Conservation (phyloP, 2,797 vertebrate species). For the Enteromius radiatus region DNA sequence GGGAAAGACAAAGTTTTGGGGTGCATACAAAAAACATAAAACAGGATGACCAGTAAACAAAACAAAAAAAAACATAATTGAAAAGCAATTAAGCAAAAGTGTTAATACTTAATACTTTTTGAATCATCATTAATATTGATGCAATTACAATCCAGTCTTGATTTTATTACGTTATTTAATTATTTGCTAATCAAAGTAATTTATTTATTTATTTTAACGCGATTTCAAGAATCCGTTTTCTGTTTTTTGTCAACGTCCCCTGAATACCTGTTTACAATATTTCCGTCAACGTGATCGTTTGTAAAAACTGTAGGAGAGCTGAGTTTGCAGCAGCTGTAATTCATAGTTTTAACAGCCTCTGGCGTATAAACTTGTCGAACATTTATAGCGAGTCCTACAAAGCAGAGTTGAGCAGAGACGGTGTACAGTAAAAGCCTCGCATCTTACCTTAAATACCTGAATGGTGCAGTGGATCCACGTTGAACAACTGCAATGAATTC, state of each 20-base stretch:
- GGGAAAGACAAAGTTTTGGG: background rate
- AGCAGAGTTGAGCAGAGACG: slow-evolving; percentile 12
- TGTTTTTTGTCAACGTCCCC: background rate
- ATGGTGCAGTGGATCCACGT: slow-evolving; percentile 52
- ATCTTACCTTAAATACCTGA: slow-evolving; percentile 54
- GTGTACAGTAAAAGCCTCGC: slow-evolving; percentile 17
- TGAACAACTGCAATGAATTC: slow-evolving; percentile 54
- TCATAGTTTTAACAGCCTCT: slow-evolving; percentile 40
- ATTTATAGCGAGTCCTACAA: slow-evolving; percentile 19
- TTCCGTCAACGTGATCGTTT: slow-evolving; percentile 13
- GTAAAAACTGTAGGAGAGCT: slow-evolving; percentile 21
- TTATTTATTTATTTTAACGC: background rate
- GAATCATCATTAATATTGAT: background rate
- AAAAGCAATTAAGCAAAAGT: background rate
- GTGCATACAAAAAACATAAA: background rate
- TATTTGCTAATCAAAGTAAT: background rate
- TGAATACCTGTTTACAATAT: slow-evolving; percentile 2
- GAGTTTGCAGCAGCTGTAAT: slow-evolving; percentile 54
- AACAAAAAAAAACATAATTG: too few species aligned
- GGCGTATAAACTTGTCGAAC: slow-evolving; percentile 43
- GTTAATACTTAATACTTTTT: background rate
- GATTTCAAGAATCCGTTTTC: background rate
- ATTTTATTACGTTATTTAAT: background rate
- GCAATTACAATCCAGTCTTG: background rate
- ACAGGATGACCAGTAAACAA: background rate